A percentile compares a stretch with the other conserved stretches of the same genome.
Conservation (phyloP, 2,888 invertebrate species). For the Harpalus rubripes region DNA sequence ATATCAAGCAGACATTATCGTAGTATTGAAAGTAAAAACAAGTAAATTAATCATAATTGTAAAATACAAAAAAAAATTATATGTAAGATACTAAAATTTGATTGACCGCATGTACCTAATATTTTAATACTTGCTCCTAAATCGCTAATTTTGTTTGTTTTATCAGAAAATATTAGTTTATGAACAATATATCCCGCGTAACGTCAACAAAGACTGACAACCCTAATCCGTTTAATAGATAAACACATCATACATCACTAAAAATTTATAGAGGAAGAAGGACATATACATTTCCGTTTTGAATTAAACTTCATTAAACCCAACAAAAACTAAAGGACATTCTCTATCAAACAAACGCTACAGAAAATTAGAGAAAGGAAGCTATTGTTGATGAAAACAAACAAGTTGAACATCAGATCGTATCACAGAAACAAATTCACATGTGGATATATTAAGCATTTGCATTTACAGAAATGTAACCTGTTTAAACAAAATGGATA, state of each 20-base stretch:
- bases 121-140: background rate
- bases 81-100: background rate
- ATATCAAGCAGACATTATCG: too few relatives aligned
- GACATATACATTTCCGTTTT: slow-evolving; percentile 27
- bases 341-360: background rate
- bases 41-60: too few relatives aligned
- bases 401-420: slow-evolving; percentile 19
- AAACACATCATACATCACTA: slow-evolving; percentile 16
- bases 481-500: background rate
- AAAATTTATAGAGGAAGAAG: slow-evolving; percentile 38
- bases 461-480: slow-evolving; percentile 34
- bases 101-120: background rate
- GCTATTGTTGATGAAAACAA: slow-evolving; percentile 31
- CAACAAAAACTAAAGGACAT: background rate
- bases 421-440: slow-evolving; percentile 23
- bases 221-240: slow-evolving; percentile 29
- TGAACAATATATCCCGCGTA: slow-evolving; percentile 4
- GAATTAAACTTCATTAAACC: slow-evolving; percentile 14
- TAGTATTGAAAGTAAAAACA: too few relatives aligned
- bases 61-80: background rate
- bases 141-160: slow-evolving; percentile 21
- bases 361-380: slow-evolving; percentile 20
- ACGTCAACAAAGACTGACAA: slow-evolving; percentile 18
- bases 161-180: slow-evolving; percentile 23
- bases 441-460: slow-evolving; percentile 21